Percentiles rank a stretch among this genome's conserved stretches.
Conservation (phyloP, 2,797 vertebrate genomes). For the Lemur catta region DNA sequence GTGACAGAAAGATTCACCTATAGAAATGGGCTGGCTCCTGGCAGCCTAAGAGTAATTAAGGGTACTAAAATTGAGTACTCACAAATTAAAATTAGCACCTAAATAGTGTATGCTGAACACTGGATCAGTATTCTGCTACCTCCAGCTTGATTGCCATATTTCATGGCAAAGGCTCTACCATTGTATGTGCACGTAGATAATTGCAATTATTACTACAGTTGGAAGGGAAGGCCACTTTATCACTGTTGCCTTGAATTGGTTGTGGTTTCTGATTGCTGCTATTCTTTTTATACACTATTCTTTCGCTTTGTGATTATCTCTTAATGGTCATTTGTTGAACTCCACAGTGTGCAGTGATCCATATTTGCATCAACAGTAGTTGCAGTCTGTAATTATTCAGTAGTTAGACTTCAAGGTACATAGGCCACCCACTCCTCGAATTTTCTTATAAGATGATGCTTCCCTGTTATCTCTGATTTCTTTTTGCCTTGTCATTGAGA, state of each 20-base stretch:
- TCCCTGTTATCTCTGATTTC: neutral
- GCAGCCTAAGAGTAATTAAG: neutral
- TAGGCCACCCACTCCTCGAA: neutral
- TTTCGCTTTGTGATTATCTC: neutral
- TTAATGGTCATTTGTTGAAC: slow-evolving; percentile 11
- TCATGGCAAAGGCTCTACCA: neutral
- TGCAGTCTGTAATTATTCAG: neutral
- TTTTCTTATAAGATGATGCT: neutral
- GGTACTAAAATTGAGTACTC: neutral
- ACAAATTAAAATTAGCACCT: neutral
- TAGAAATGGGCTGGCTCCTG: neutral
- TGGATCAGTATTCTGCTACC: neutral
- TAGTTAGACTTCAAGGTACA: neutral
- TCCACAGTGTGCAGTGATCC: neutral
- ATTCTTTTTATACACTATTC: neutral
- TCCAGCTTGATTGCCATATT: neutral
- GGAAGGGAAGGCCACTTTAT: neutral
- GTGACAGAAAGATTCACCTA: neutral
- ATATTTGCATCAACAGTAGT: neutral
- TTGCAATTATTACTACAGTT: neutral
- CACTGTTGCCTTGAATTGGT: neutral
- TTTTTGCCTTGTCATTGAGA: slow-evolving; percentile 6
- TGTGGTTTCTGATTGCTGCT: neutral
- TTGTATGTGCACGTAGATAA: neutral
- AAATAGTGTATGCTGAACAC: neutral